Evolutionary conservation across 1,140 invertebrate species (phyloP).

Genomic region (Ceratoteleas bidentatus): DNA sequence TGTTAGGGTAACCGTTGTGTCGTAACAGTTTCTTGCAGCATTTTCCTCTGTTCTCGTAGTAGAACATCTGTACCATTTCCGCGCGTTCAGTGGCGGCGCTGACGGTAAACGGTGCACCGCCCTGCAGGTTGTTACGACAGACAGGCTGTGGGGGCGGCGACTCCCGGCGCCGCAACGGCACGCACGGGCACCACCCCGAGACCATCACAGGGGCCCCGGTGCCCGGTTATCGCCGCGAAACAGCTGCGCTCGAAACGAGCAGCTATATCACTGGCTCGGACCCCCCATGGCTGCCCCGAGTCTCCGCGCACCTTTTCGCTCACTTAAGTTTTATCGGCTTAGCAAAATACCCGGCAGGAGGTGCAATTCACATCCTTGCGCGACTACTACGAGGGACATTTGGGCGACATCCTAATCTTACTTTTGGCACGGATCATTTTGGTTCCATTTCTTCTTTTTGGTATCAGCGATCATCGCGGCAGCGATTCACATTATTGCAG

Average conservation of each 20-base stretch:
- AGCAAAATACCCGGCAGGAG: neutral
- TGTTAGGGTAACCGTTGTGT: conserved; percentile 87
- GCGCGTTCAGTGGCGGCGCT: conserved; percentile 75
- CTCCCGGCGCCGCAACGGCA: conserved; percentile 79
- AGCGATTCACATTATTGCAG: conserved; percentile 4
- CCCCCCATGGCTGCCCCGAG: conserved; percentile 26
- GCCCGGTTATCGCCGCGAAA: conserved; percentile 65
- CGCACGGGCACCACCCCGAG: conserved; percentile 81
- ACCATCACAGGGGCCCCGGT: conserved; percentile 78
- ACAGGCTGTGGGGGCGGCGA: conserved; percentile 73
- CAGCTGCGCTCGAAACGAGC: conserved; percentile 43
- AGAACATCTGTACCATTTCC: conserved; percentile 86
- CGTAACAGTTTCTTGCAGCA: conserved; percentile 87
- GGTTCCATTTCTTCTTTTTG: conserved; percentile 61
- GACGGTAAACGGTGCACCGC: conserved; percentile 74
- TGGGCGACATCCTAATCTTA: conserved; percentile 52
- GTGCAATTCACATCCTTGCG: conserved; percentile 34
- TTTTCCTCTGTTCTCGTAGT: conserved; percentile 87
- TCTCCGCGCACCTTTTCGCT: conserved; percentile 6
- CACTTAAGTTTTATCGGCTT: neutral
- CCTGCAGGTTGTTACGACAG: conserved; percentile 62
- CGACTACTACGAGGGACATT: conserved; percentile 55
- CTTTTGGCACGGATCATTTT: conserved; percentile 67
- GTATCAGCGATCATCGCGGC: conserved; percentile 51
- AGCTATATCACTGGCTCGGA: conserved; percentile 51